Evolutionary conservation across 2,888 invertebrate genomes (phyloP), one percentile per base, ranked within the genome.

Genomic region (Pelosia muscerda): DNA sequence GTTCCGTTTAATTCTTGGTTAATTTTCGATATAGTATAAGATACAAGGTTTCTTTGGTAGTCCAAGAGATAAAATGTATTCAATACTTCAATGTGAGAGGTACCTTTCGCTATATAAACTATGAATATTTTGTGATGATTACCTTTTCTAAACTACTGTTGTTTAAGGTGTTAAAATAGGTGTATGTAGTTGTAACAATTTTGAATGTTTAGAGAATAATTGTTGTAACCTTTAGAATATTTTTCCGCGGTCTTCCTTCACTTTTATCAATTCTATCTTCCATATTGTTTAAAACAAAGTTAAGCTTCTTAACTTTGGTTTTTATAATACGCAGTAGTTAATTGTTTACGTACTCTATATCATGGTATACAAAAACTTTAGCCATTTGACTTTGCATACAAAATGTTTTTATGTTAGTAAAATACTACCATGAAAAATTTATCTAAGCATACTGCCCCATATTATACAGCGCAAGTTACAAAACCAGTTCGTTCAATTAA

Each of bases 111-210:
- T 15, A 6, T 9, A 38, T 9, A 65, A 55, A 65, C 54, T 57
- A 57, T 57, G 22, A 67, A 60, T 63, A 67, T 59, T 65, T 62
- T 65, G 61, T 68, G 53, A 58, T 68, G 66, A 66, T 25, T 42
- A 31, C 65, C 42, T 79, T 65, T 66, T 22, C 28, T 69, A 58
- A 54, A 58, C 31, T 56, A 63, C 65, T 72, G 67, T 28, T 55
- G 60, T 72, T 72, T 61, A 69, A 75, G 73, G 65, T 74, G 66
- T 76, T 78, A 77, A 71, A 66, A 59, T 71, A 68, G 75, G 62
- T 59, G 63, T 77, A 84, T 72, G 77, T 80, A 82, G 75, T 68
- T 68, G 28, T 74, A 75, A 75, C 28, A 68, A 62, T 74, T 80
- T 75, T 79, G 61, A 66, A 81, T 78, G 76, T 83, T 73, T 79